Evolutionary conservation across 2,113 vertebrate genomes (phyloP), one percentile per base, ranked within the genome.

Genomic region (Ciconia maguari): DNA sequence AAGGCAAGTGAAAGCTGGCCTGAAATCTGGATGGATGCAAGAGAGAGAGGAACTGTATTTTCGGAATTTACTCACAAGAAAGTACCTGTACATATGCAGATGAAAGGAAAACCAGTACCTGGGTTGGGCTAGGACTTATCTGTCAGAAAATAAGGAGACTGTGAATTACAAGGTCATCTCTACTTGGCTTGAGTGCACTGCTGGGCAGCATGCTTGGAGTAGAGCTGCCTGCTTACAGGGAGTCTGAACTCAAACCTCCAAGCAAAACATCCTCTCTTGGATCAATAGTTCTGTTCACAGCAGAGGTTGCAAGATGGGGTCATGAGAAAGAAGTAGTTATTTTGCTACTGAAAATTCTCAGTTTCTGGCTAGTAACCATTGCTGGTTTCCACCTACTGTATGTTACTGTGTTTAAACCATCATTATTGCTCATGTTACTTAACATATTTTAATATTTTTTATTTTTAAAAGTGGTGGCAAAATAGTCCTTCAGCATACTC

Each of bases 241-340:
- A 88, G 41, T 42, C 78, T 85, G 70, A 76, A 79, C 79, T 76
- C 52, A 64, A 92, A 49, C 52, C 62, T 71, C 65, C 13, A 85
- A 92, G 66, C 70, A 85, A 90, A 94, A 65, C 65, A 79, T 18
- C 54, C 52, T 51, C 38, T 72, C 88, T 42, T 38, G 66, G 78
- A 93, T 95, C 88, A 69, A 93, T 93, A 88, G 70, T 93, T 90
- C 88, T 94, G 74, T 90, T 93, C 88, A 52, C 70, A 76, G 82
- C 61, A 88, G 52, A 87, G 46, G 16, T 46, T 94, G 74, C 60
- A 58, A 70, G 60, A 44, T 2, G 2, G 77, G 64, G 46, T 78
- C 72, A 81, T 1, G 10, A 87, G 74, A 79, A 83, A 91, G 22
- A 61, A 69, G 29, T 7, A 2, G 6, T 83, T 83, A 21, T 75